Percentiles rank a stretch among this genome's conserved stretches.
phyloP scores from a whole-genome alignment of 2,113 vertebrate species.

The Neotragus moschatus region DNA sequence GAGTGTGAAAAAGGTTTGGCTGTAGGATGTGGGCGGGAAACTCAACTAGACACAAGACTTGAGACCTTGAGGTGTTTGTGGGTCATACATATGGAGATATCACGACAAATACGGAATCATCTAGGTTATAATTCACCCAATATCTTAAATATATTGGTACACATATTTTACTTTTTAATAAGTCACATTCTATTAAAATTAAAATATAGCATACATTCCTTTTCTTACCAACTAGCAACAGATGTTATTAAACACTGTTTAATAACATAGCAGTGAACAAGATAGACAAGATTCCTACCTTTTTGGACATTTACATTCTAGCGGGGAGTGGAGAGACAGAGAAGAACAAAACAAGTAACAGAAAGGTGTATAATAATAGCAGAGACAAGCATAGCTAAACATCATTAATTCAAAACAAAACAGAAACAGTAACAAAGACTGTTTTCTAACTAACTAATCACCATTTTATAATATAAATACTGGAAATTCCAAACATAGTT shows the following conservation, averaged over 20 bases:
- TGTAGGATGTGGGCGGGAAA: neutral
- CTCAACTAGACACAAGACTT: neutral
- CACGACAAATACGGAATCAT: neutral
- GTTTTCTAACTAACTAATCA: neutral
- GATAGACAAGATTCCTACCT: neutral
- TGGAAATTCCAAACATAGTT: neutral
- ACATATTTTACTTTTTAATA: neutral
- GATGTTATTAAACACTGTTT: neutral
- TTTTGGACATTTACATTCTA: neutral
- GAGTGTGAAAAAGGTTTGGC: neutral
- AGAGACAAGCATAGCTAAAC: neutral
- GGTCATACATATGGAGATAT: neutral
- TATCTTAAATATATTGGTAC: neutral
- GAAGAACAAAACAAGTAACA: neutral
- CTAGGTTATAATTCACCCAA: neutral
- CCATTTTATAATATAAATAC: neutral
- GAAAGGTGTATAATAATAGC: neutral
- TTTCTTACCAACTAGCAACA: neutral
- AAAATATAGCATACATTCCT: neutral
- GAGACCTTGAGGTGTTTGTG: neutral
- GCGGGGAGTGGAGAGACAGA: neutral
- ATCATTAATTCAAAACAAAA: neutral
- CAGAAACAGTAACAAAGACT: neutral
- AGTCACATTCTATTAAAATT: neutral
- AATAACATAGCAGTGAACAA: neutral